Conservation (phyloP, 2,113 vertebrate genomes). For the Lipophrys pholis region DNA sequence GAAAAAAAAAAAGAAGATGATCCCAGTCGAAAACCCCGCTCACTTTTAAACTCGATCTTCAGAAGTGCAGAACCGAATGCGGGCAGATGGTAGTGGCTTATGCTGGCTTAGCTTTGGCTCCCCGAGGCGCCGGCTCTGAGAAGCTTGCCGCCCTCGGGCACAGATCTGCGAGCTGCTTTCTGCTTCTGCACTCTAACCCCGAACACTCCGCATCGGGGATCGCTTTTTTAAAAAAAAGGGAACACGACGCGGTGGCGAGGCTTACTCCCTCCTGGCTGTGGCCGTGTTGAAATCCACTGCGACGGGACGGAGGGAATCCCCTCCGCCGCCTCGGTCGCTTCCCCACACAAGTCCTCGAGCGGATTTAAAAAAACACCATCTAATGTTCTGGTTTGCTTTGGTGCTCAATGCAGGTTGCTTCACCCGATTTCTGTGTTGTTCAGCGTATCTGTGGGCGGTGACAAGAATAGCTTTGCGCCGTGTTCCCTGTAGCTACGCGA, state of each 20-base stretch:
- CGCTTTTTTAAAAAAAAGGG: slow-evolving; percentile 26
- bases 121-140: slow-evolving; percentile 71
- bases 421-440: not conserved
- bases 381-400: not conserved
- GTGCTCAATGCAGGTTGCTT: not conserved
- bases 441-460: slow-evolving; percentile 7
- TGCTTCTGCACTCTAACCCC: slow-evolving; percentile 66
- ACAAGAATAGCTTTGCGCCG: not conserved
- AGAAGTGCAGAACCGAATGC: slow-evolving; percentile 65
- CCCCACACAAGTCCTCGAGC: not conserved
- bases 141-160: slow-evolving; percentile 76
- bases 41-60: slow-evolving; percentile 71
- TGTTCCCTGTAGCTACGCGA: not conserved
- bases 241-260: slow-evolving; percentile 44
- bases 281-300: slow-evolving; percentile 38
- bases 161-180: slow-evolving; percentile 72
- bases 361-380: not conserved
- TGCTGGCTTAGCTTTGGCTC: slow-evolving; percentile 74
- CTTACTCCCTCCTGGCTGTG: slow-evolving; percentile 34
- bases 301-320: slow-evolving; percentile 57
- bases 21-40: slow-evolving; percentile 53
- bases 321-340: slow-evolving; percentile 15
- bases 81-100: slow-evolving; percentile 77
- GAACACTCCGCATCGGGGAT: slow-evolving; percentile 50
- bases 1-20: slow-evolving; percentile 62